phyloP scores from a whole-genome alignment of 2,888 invertebrate genomes.

The Andrena dorsata region DNA sequence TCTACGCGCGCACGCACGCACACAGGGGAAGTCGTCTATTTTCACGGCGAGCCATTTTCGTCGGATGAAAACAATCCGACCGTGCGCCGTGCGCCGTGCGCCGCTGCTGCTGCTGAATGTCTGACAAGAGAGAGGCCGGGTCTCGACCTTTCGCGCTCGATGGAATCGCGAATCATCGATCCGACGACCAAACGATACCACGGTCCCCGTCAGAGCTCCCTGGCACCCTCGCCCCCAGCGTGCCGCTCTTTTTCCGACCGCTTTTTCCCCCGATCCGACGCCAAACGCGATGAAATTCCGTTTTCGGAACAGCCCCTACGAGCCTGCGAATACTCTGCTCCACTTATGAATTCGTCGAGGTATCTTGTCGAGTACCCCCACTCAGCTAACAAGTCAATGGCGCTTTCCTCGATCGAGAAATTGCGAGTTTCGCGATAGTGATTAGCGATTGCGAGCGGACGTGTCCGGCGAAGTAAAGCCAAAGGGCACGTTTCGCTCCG shows the following conservation, averaged over 20 bases:
- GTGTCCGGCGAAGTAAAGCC: background rate
- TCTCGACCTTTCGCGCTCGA: constrained; percentile 28
- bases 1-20: constrained; percentile 63
- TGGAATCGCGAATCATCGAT: constrained; percentile 30
- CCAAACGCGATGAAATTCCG: background rate
- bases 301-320: background rate
- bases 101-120: constrained; percentile 15
- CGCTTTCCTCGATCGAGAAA: too few species aligned
- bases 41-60: constrained; percentile 73
- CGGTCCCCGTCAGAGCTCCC: background rate
- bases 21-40: constrained; percentile 71
- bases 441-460: background rate
- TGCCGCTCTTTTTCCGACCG: background rate
- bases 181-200: constrained; percentile 10
- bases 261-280: background rate
- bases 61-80: constrained; percentile 67
- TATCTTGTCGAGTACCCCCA: too few species aligned
- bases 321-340: background rate
- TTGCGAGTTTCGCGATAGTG: too few species aligned
- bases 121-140: constrained; percentile 12
- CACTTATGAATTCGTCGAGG: too few species aligned
- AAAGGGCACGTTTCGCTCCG: background rate
- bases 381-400: too few species aligned
- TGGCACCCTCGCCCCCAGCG: background rate
- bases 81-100: constrained; percentile 26